A percentile compares a stretch with the other conserved stretches of the same genome.
Conservation (phyloP, 2,888 invertebrate genomes). For the Labia minor region DNA sequence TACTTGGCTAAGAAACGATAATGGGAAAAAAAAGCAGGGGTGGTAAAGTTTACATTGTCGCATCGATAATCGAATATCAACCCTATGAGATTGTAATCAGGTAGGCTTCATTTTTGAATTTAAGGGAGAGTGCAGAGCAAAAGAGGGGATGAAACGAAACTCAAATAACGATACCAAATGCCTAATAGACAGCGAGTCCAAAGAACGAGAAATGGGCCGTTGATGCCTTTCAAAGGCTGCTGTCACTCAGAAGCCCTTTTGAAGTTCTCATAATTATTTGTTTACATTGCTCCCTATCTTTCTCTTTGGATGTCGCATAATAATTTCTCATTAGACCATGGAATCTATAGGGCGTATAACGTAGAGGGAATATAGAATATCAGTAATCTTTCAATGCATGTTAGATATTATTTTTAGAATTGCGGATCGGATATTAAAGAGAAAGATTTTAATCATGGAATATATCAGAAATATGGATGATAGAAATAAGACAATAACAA, state of each 20-base stretch:
- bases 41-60: background rate
- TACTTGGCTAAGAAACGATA: background rate
- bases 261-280: conserved; percentile 5
- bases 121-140: background rate
- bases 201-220: background rate
- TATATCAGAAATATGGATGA: background rate
- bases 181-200: background rate
- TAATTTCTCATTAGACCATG: background rate
- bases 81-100: background rate
- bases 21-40: background rate
- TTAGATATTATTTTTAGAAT: too few relatives aligned
- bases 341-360: background rate
- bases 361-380: too few relatives aligned
- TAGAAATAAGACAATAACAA: too few relatives aligned
- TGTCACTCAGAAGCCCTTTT: background rate
- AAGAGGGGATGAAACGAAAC: background rate
- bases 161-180: background rate
- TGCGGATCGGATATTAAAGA: too few relatives aligned
- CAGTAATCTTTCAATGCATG: too few relatives aligned
- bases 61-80: background rate
- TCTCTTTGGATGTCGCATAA: background rate
- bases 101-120: background rate
- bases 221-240: background rate
- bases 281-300: background rate
- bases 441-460: background rate